These are phyloP conservation scores for Ectobius pallidus DNA, from an alignment of 2,888 invertebrate species.

Conservation along the genomic window DNA sequence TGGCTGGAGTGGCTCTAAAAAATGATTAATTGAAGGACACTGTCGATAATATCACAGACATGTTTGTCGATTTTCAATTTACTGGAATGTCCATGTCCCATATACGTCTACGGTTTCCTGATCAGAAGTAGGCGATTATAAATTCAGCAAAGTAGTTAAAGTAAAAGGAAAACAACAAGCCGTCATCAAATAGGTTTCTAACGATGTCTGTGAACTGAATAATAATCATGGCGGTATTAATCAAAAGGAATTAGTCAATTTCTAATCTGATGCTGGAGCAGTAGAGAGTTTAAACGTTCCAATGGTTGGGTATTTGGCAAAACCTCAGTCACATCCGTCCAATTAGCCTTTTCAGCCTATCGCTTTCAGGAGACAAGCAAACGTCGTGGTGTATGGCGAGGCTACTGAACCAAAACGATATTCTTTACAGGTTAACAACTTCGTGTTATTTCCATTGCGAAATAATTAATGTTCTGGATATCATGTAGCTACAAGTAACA, in stretches of 20 bases:
- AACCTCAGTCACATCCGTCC: background rate
- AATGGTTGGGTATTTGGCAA: background rate
- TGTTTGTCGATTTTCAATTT: too few species aligned
- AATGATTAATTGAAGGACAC: too few species aligned
- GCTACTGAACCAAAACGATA: too few species aligned
- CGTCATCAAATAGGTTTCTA: background rate
- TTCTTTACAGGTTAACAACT: too few species aligned
- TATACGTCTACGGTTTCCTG: background rate
- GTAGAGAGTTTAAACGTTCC: background rate
- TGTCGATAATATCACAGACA: too few species aligned
- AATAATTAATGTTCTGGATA: too few species aligned
- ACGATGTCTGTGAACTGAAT: background rate
- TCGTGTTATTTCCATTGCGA: too few species aligned
- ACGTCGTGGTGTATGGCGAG: background rate
- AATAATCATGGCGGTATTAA: background rate
- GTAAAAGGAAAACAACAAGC: background rate
- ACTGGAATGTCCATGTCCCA: background rate
- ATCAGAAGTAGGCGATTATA: background rate
- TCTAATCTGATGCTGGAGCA: background rate
- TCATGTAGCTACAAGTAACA: too few species aligned
- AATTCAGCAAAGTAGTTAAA: background rate
- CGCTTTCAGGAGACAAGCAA: background rate
- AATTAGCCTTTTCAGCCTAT: background rate
- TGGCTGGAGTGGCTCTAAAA: too few species aligned
- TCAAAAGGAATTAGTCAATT: constrained; percentile 1